Evolutionary conservation across 2,888 invertebrate genomes (phyloP).

Genomic region (Plemyria rubiginata): DNA sequence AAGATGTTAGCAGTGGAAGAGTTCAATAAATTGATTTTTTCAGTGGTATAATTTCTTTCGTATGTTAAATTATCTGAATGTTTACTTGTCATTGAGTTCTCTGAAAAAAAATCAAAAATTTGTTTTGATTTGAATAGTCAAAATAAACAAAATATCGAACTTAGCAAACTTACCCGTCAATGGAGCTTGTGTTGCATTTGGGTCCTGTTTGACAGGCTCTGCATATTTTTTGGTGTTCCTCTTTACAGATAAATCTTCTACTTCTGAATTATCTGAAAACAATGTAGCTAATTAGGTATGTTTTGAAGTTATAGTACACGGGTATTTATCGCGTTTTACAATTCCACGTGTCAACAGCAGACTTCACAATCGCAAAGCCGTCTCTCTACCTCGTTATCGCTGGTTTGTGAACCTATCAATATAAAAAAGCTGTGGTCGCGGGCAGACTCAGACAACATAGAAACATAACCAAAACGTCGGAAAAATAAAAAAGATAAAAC

Average conservation of each 20-base stretch:
- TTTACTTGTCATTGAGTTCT: neutral
- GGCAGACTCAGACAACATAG: no score
- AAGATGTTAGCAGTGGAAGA: neutral
- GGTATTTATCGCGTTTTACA: no score
- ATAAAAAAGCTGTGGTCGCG: no score
- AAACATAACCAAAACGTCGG: no score
- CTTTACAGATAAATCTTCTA: neutral
- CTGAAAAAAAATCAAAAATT: constrained; percentile 4
- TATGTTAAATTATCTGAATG: neutral
- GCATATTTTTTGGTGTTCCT: neutral
- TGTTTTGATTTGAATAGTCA: neutral
- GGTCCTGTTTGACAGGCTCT: neutral
- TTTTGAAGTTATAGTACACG: no score
- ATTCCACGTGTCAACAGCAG: no score
- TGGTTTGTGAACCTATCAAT: no score
- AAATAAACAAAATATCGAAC: no score
- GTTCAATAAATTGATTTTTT: neutral
- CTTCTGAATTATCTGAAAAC: neutral
- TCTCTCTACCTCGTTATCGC: no score
- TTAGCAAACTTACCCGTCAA: neutral
- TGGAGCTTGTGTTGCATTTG: neutral
- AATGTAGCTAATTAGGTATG: neutral
- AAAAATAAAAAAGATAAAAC: no score
- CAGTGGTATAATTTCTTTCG: neutral
- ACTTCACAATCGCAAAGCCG: no score